These are phyloP conservation scores for Enteromius afrohamiltoni DNA, from an alignment of 2,797 vertebrate species.

Conservation along the genomic window DNA sequence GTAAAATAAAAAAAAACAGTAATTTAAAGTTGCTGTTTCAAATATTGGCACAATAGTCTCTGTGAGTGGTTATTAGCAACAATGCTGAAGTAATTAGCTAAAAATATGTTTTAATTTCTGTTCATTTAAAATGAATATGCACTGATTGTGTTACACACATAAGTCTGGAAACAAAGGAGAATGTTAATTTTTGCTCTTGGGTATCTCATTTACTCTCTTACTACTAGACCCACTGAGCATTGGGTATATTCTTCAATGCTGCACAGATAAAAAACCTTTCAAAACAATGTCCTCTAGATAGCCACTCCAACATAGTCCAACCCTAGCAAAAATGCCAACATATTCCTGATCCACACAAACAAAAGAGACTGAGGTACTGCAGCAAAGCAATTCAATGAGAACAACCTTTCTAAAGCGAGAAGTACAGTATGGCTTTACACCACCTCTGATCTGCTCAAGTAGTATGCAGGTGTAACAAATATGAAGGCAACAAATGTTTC, in stretches of 20 bases:
- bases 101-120: neutral
- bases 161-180: neutral
- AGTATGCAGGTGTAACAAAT: neutral
- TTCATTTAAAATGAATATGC: neutral
- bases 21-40: neutral
- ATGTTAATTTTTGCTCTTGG: neutral
- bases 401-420: neutral
- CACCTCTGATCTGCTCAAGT: conserved; percentile 3
- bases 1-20: neutral
- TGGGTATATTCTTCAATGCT: neutral
- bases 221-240: neutral
- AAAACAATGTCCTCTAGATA: neutral
- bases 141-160: neutral
- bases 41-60: neutral
- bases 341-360: conserved; percentile 13
- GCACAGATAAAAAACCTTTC: neutral
- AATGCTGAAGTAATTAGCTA: neutral
- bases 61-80: neutral
- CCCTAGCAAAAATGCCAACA: conserved; percentile 4
- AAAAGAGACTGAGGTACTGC: neutral
- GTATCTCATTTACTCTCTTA: neutral
- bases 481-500: neutral
- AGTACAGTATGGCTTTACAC: neutral
- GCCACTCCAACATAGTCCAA: neutral
- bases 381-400: neutral